phyloP scores from a whole-genome alignment of 2,888 invertebrate species.

The Fissipunctia ypsillon region DNA sequence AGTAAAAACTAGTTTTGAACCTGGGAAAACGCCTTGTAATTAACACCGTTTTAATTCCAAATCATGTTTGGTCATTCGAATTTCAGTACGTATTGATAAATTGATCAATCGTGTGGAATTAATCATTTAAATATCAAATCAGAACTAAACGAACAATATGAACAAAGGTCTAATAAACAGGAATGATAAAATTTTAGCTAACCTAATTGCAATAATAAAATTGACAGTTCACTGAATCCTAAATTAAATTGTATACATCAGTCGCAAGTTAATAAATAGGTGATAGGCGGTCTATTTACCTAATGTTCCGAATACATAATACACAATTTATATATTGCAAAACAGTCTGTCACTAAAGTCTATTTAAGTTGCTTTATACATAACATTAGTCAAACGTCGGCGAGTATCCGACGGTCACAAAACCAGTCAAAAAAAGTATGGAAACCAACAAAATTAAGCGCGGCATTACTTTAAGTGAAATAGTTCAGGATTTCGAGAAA shows the following conservation, averaged over 20 bases:
- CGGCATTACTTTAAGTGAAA: constrained; percentile 74
- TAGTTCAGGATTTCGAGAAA: constrained; percentile 81
- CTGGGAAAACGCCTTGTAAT: background rate
- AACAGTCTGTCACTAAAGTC: constrained; percentile 27
- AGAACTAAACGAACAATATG: constrained; percentile 1
- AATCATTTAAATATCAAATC: constrained; percentile 3
- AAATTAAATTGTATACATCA: constrained; percentile 32
- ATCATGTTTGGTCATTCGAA: background rate
- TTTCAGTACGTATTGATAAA: constrained; percentile 4
- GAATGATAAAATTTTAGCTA: constrained; percentile 24
- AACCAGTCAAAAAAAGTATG: constrained; percentile 37
- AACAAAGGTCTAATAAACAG: constrained; percentile 9
- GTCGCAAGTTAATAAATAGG: constrained; percentile 10
- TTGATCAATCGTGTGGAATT: background rate
- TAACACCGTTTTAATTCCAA: background rate
- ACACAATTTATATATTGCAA: constrained; percentile 32
- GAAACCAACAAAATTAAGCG: constrained; percentile 66
- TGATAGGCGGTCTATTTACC: constrained; percentile 27
- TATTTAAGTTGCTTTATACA: constrained; percentile 30
- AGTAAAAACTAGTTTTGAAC: background rate
- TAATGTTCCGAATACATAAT: constrained; percentile 45
- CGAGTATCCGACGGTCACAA: constrained; percentile 31
- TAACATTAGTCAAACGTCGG: constrained; percentile 38
- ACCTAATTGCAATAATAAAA: constrained; percentile 15
- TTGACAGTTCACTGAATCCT: constrained; percentile 36